These are phyloP conservation scores for Cataglyphis hispanica DNA, from an alignment of 1,140 invertebrate genomes.

Conservation along the genomic window DNA sequence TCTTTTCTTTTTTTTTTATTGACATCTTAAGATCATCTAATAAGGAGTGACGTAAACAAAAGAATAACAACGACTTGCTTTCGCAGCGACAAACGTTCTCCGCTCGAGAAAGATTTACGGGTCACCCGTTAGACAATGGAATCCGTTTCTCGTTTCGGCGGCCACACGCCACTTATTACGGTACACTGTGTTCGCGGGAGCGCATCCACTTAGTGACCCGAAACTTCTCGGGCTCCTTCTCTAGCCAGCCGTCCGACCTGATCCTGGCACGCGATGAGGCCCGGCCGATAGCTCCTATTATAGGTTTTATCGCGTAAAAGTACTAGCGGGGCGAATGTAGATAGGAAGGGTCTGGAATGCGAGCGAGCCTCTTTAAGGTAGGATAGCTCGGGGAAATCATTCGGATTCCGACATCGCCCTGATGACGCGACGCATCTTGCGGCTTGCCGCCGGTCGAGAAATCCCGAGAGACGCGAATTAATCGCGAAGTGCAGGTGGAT, in stretches of 20 bases:
- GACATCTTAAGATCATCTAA: background rate
- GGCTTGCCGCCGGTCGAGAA: background rate
- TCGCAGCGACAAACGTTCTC: background rate
- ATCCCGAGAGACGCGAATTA: background rate
- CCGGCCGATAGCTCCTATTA: constrained; percentile 38
- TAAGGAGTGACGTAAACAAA: background rate
- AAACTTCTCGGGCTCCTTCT: constrained; percentile 45
- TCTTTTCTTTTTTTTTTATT: no score
- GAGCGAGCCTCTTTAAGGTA: constrained; percentile 24
- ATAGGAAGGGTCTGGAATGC: background rate
- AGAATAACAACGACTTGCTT: constrained; percentile 31
- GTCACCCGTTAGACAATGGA: constrained; percentile 54
- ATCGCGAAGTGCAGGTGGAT: constrained; percentile 21
- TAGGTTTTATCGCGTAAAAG: constrained; percentile 43
- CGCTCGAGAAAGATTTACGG: background rate
- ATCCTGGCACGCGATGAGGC: constrained; percentile 59
- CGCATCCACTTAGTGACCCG: constrained; percentile 59
- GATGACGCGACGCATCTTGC: background rate
- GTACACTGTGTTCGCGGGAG: constrained; percentile 39
- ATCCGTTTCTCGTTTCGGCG: constrained; percentile 55
- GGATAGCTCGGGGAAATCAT: background rate
- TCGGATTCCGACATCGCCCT: constrained; percentile 21
- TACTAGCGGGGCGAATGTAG: constrained; percentile 42
- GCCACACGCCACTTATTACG: constrained; percentile 54
- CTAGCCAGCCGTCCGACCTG: background rate